Evolutionary conservation across 1,140 invertebrate species (phyloP).

Genomic region (Caerostris darwini): DNA sequence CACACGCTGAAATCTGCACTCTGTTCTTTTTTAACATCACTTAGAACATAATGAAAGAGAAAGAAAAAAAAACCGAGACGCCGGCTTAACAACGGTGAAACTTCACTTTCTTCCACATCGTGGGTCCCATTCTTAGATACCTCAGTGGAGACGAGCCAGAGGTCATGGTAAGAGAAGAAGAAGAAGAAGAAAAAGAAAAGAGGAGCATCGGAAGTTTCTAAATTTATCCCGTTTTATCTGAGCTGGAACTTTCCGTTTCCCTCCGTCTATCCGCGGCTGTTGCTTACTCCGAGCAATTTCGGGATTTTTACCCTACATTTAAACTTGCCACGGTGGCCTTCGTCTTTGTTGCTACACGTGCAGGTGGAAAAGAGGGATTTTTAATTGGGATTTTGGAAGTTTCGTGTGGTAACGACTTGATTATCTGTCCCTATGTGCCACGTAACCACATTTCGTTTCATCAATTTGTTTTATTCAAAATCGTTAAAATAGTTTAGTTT

Average conservation of each 20-base stretch:
- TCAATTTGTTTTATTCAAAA: no score
- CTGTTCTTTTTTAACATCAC: not conserved
- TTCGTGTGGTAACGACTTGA: not conserved
- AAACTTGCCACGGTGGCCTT: constrained; percentile 10
- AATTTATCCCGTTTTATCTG: constrained; percentile 63
- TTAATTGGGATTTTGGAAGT: not conserved
- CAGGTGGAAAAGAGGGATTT: not conserved
- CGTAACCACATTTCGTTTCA: no score
- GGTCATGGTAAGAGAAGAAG: constrained; percentile 48
- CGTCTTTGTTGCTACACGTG: constrained; percentile 25
- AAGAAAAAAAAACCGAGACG: not conserved
- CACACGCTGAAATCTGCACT: not conserved
- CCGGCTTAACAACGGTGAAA: not conserved
- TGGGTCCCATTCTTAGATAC: constrained; percentile 24
- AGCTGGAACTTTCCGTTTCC: constrained; percentile 46
- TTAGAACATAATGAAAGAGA: not conserved
- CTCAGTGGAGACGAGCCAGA: constrained; percentile 49
- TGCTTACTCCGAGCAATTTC: constrained; percentile 54
- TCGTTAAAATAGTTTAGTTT: no score
- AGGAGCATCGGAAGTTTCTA: constrained; percentile 6
- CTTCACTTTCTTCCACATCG: not conserved
- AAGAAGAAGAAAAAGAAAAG: not conserved
- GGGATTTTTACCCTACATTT: constrained; percentile 23
- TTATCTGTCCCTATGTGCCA: no score
- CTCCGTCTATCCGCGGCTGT: constrained; percentile 9